phyloP scores from a whole-genome alignment of 2,113 vertebrate genomes.

The Suricata suricatta region DNA sequence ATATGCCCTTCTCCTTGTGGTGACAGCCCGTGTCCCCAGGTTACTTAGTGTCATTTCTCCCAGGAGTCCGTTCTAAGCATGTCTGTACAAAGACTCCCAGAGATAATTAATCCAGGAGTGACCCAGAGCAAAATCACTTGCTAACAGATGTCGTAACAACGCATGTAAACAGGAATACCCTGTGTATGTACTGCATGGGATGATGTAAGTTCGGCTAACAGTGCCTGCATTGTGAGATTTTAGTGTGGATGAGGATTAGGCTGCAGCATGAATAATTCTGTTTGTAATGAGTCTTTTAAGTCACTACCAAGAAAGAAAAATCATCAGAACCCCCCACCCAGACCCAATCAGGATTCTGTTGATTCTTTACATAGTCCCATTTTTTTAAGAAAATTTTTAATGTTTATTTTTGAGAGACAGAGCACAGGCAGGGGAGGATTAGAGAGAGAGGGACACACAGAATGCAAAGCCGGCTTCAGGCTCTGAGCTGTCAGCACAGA shows the following conservation, averaged over 20 bases:
- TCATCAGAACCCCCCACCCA: background rate
- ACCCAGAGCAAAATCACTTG: background rate
- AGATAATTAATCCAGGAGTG: background rate
- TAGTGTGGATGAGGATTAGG: background rate
- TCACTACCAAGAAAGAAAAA: slow-evolving; percentile 14
- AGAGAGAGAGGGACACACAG: too few relatives aligned
- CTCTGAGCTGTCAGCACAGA: too few relatives aligned
- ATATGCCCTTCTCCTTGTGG: background rate
- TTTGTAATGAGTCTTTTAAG: background rate
- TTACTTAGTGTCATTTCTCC: background rate
- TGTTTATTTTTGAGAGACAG: too few relatives aligned
- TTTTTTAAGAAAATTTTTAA: background rate
- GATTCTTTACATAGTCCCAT: background rate
- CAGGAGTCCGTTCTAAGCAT: background rate
- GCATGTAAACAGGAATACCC: slow-evolving; percentile 48
- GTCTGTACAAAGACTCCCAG: slow-evolving; percentile 12
- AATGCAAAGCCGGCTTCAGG: too few relatives aligned
- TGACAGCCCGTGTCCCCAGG: background rate
- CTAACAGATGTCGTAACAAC: slow-evolving; percentile 19
- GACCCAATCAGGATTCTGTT: background rate
- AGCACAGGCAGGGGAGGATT: too few relatives aligned
- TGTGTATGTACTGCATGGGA: slow-evolving; percentile 56
- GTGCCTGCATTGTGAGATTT: background rate
- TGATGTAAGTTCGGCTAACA: slow-evolving; percentile 49
- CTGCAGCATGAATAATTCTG: slow-evolving; percentile 44